These are phyloP conservation scores for Pristis pectinata DNA, from an alignment of 2,797 vertebrate genomes.

Conservation along the genomic window DNA sequence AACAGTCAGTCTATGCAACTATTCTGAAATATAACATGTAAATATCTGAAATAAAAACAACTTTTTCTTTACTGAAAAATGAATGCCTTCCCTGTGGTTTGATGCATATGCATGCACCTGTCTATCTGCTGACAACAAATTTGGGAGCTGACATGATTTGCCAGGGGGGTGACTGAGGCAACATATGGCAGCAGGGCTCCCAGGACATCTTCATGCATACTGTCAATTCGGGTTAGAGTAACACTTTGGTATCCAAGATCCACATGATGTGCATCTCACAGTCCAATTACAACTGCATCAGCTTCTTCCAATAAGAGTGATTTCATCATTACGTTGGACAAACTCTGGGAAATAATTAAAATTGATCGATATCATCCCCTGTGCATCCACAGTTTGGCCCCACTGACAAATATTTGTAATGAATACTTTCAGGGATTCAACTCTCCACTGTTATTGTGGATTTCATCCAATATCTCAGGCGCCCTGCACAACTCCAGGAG, in stretches of 20 bases:
- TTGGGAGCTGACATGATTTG: not conserved
- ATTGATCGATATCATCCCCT: not conserved
- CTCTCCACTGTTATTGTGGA: not conserved
- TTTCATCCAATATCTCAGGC: not conserved
- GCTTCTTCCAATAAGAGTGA: not conserved
- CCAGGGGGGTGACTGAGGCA: not conserved
- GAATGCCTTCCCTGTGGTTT: not conserved
- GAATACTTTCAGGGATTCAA: not conserved
- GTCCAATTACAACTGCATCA: too few relatives aligned
- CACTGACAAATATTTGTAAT: not conserved
- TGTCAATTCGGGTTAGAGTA: not conserved
- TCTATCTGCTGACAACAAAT: not conserved
- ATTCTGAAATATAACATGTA: too few relatives aligned
- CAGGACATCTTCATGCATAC: not conserved
- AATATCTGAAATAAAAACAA: not conserved
- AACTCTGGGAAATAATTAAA: not conserved
- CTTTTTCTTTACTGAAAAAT: not conserved
- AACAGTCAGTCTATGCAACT: not conserved
- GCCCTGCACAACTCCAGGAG: not conserved
- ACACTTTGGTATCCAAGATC: not conserved
- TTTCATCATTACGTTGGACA: not conserved
- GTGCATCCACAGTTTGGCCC: not conserved
- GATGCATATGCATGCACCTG: not conserved
- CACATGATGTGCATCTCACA: not conserved
- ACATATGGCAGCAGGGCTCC: not conserved